A percentile compares a stretch with the other conserved stretches of the same genome.
Conservation (phyloP, 2,113 vertebrate species). For the Psilopogon haemacephalus region DNA sequence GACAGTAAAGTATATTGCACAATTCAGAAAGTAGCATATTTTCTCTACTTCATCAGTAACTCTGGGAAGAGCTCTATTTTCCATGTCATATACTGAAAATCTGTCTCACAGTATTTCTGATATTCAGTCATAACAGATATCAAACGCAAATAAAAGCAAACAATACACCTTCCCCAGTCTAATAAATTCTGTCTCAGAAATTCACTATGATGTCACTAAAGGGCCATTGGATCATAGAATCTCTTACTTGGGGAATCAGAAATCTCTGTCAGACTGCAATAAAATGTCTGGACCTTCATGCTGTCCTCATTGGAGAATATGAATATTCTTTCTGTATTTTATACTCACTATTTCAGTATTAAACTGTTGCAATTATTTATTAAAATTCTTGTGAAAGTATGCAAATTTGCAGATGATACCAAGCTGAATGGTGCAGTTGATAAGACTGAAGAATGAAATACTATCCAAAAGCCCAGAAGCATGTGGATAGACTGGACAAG, state of each 20-base stretch:
- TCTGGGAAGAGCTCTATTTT: not conserved
- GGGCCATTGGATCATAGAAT: not conserved
- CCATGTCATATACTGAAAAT: not conserved
- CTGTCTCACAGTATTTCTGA: not conserved
- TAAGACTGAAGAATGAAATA: too few species aligned
- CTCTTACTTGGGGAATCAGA: not conserved
- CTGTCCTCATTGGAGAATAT: accelerated
- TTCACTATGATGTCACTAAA: not conserved
- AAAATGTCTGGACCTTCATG: not conserved
- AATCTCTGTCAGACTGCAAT: not conserved
- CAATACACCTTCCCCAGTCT: not conserved
- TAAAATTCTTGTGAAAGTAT: not conserved
- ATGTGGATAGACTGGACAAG: too few species aligned
- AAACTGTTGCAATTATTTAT: not conserved
- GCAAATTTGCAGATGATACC: too few species aligned
- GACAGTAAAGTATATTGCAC: not conserved
- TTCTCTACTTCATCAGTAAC: not conserved
- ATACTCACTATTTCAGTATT: not conserved
- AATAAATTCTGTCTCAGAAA: not conserved
- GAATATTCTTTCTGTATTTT: not conserved
- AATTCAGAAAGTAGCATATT: not conserved
- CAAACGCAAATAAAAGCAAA: not conserved
- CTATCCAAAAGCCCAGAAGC: too few species aligned
- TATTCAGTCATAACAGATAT: not conserved
- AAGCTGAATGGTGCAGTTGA: too few species aligned